Evolutionary conservation across 1,140 invertebrate genomes (phyloP).

Genomic region (Temnothorax longispinosus): DNA sequence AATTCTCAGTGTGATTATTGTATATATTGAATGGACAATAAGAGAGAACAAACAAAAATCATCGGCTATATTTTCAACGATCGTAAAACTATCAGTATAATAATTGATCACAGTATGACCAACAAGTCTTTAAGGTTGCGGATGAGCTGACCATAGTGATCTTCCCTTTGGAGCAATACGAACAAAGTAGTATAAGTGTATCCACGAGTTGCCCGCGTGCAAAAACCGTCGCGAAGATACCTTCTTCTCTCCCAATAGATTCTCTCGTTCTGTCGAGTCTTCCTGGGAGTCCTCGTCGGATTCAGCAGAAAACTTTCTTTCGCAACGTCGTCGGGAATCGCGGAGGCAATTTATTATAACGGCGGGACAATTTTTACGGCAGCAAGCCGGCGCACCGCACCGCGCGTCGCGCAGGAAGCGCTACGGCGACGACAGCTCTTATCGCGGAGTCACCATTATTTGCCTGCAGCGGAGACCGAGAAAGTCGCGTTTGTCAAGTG

Average conservation of each 20-base stretch:
- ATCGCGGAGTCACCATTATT: conserved; percentile 51
- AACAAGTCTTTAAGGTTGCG: neutral
- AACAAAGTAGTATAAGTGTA: conserved; percentile 44
- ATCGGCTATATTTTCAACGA: neutral
- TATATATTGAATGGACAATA: neutral
- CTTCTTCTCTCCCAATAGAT: conserved; percentile 1
- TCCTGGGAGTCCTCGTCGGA: neutral
- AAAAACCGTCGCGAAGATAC: conserved; percentile 41
- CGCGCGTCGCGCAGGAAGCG: conserved; percentile 4
- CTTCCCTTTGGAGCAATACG: conserved; percentile 13
- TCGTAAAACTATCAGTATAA: neutral
- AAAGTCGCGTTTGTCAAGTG: conserved; percentile 54
- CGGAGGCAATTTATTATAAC: conserved; percentile 46
- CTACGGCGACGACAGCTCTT: conserved; percentile 29
- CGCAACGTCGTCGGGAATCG: conserved; percentile 40
- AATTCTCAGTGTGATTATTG: neutral
- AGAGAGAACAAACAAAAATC: neutral
- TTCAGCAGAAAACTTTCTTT: conserved; percentile 53
- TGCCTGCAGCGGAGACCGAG: conserved; percentile 22
- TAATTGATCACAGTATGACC: neutral
- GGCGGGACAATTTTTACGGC: conserved; percentile 35
- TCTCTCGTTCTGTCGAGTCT: conserved; percentile 14
- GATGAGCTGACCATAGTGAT: neutral
- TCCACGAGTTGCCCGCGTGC: conserved; percentile 6
- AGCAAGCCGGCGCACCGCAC: neutral